Evolutionary conservation across 2,888 invertebrate species (phyloP), one percentile per base, ranked within the genome.

Genomic region (Lacanobia oleracea): DNA sequence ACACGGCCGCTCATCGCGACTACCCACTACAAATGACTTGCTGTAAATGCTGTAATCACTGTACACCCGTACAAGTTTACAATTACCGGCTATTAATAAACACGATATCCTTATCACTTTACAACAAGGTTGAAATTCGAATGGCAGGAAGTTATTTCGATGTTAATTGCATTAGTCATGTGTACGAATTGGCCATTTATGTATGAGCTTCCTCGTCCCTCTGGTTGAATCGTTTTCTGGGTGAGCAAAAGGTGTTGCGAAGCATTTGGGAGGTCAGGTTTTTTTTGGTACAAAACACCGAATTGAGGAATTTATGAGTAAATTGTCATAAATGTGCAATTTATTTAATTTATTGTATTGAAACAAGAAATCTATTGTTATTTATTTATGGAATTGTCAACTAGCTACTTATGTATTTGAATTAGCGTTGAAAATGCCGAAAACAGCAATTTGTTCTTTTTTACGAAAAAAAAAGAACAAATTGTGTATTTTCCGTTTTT

Each of bases 11-110:
- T 61, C 81, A 48, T 48, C 21, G 50, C 64, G 78, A 48, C 71
- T 67, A 77, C 77, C 67, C 73, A 81, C 51, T 23, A 67, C 77
- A 68, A 87, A 81, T 85, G 79, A 71, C 66, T 53, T 33, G 67
- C 40, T 33, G 33, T 33, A 33, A 33, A n/a, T n/a, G 33, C 33
- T 59, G 37, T 78, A 81, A 83, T 86, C 81, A 73, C 51, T 67
- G 56, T 37, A 61, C 57, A 67, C 56, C 57, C 72, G 18, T n/a
- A 60, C 74, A 72, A 72, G 64, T 51, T 45, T 70, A 67, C 33
- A 48, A 67, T 56, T 23, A 53, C n/a, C 23, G 2, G 7, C 43
- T 9, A 33, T 16, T 23, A 54, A 62, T 0, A 59, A 48, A 40
- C 27, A 45, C 2, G 16, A 16, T 51, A 21, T 14, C 57, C 51